Percentiles rank a stretch among this genome's conserved stretches.
phyloP scores from a whole-genome alignment of 2,113 vertebrate species.

The Rhizomys pruinosus region DNA sequence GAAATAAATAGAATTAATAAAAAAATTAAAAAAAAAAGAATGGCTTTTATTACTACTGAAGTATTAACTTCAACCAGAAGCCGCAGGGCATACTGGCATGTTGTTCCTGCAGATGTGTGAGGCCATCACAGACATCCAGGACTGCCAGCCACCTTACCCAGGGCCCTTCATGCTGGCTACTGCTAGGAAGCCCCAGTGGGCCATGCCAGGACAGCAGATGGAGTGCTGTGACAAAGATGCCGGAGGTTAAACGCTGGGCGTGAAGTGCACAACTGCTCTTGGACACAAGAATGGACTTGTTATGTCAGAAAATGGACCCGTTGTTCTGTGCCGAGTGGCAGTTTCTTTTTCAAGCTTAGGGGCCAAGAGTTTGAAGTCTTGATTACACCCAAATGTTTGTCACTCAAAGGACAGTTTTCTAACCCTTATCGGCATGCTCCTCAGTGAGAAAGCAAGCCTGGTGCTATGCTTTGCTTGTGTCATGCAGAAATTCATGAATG shows the following conservation, averaged over 20 bases:
- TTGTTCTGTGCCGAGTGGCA: neutral
- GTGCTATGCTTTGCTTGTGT: neutral
- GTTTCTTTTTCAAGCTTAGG: neutral
- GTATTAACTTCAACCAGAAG: neutral
- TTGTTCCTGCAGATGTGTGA: neutral
- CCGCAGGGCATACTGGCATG: neutral
- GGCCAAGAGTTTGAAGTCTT: neutral
- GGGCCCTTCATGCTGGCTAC: accelerated
- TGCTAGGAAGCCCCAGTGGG: accelerated
- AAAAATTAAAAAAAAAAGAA: no score
- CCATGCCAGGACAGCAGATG: no score
- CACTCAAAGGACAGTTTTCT: neutral
- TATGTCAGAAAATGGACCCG: neutral
- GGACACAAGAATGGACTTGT: no score
- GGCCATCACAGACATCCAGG: neutral
- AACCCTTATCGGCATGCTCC: neutral
- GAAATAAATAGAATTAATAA: no score
- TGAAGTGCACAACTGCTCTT: no score
- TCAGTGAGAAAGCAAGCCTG: neutral
- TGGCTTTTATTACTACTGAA: no score
- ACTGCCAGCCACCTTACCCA: no score
- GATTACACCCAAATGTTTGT: neutral
- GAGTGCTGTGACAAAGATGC: no score
- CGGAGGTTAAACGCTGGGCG: no score
- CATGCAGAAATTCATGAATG: no score